These are phyloP conservation scores for Erynnis tages DNA, from an alignment of 2,888 invertebrate species.

Conservation along the genomic window DNA sequence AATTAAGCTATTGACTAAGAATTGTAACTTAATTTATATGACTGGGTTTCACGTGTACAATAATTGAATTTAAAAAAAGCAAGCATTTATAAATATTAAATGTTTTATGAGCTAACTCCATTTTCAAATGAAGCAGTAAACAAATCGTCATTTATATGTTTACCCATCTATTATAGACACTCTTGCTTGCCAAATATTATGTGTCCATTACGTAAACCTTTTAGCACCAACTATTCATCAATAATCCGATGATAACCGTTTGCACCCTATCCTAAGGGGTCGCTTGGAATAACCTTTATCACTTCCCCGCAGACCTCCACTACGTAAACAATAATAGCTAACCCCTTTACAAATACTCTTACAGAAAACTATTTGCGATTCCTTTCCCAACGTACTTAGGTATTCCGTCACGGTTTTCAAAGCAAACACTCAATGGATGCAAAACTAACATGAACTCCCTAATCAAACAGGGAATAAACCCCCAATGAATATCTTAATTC, in stretches of 20 bases:
- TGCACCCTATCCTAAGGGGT: neutral
- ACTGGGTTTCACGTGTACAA: too few relatives aligned
- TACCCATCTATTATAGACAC: too few relatives aligned
- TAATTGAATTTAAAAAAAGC: too few relatives aligned
- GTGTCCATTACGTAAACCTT: too few relatives aligned
- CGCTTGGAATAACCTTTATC: constrained; percentile 4
- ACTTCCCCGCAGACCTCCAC: neutral
- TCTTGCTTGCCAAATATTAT: too few relatives aligned
- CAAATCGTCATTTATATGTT: too few relatives aligned
- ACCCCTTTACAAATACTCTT: constrained; percentile 12
- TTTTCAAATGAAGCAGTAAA: too few relatives aligned
- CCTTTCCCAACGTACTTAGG: constrained; percentile 18
- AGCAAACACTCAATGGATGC: constrained; percentile 25
- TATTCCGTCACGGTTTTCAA: constrained; percentile 25
- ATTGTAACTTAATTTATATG: too few relatives aligned
- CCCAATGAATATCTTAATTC: constrained; percentile 29
- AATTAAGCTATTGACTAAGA: too few relatives aligned
- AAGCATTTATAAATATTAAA: too few relatives aligned
- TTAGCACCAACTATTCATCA: neutral
- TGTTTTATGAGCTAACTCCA: too few relatives aligned
- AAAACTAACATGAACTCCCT: constrained; percentile 20
- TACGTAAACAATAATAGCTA: constrained; percentile 16
- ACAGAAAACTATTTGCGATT: constrained; percentile 18
- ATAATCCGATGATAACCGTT: neutral
- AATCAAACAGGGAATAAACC: constrained; percentile 25